Evolutionary conservation across 2,113 vertebrate genomes (phyloP), one percentile per base, ranked within the genome.

Genomic region (Pelusios castaneus): DNA sequence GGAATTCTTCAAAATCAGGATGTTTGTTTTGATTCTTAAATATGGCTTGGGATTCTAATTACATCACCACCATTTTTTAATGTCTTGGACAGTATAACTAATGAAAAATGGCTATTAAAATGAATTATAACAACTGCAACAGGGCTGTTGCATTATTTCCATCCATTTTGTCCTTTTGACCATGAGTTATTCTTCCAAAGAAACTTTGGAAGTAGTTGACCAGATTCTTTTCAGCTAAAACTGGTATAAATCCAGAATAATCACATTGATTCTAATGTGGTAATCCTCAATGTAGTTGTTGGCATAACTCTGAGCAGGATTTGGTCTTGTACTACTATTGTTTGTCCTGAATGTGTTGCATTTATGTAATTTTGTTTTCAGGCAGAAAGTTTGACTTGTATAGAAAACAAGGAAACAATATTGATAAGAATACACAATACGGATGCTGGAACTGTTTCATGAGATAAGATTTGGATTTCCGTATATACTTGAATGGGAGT

Each of bases 391-490:
- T 89, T 96, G 91, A 85, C 86, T 91, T 90, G 56, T 55, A 56
- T 55, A 94, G 85, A 96, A 93, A 93, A 91, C 96, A 96, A 98
- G 97, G 97, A 98, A 99, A 98, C 98, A 97, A 98, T 98, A 97
- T 95, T 95, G 96, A 97, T 98, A 98, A 98, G 98, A 97, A 97
- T 98, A 96, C 89, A 97, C 96, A 97, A 96, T 98, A 85, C 5
- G 13, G 97, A 97, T 98, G 83, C 97, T 92, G 95, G 96, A 97
- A 94, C 97, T 98, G 98, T 97, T 97, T 77, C 82, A 85, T 31
- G 77, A 98, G 98, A 99, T 99, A 98, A 98, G 97, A 95, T 98
- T 97, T 97, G 76, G 85, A 80, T 95, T 97, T 97, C 97, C 82
- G 1, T 97, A 88, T 97, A 81, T 92, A 96, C 95, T 97, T 96